phyloP scores from a whole-genome alignment of 2,113 vertebrate genomes.

The Emydocephalus ijimae region DNA sequence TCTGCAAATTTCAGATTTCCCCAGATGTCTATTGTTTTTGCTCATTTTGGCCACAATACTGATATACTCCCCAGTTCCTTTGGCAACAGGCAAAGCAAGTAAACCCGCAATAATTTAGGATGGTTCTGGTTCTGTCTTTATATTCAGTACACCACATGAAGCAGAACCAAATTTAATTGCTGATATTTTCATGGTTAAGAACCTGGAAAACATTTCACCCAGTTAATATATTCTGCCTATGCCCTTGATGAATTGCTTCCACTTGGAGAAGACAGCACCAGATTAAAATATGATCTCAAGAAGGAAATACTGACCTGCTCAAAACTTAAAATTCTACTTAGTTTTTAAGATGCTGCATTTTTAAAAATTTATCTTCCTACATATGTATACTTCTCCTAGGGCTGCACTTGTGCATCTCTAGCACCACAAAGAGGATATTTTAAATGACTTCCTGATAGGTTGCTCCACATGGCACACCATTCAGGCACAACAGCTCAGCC shows the following conservation, averaged over 20 bases:
- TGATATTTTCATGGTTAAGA: background rate
- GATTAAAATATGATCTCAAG: background rate
- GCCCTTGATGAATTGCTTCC: background rate
- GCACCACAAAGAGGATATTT: background rate
- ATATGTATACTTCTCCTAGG: background rate
- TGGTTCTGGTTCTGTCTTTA: background rate
- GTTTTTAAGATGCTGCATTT: background rate
- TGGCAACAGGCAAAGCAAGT: background rate
- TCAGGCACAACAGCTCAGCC: background rate
- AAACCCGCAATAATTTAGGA: background rate
- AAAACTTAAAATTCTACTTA: background rate
- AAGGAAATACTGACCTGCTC: slow-evolving; percentile 7
- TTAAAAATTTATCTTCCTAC: background rate
- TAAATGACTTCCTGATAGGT: background rate
- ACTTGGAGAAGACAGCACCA: background rate
- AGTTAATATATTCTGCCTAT: background rate
- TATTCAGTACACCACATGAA: background rate
- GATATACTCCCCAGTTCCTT: background rate
- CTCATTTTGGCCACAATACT: background rate
- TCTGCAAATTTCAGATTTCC: background rate
- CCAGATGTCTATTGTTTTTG: background rate
- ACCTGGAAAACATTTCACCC: background rate
- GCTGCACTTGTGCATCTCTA: background rate
- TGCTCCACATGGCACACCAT: background rate
- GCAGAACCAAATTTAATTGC: background rate